Percentiles rank a stretch among this genome's conserved stretches.
Evolutionary conservation across 2,888 invertebrate genomes (phyloP).

Genomic region (Catonia carolina): DNA sequence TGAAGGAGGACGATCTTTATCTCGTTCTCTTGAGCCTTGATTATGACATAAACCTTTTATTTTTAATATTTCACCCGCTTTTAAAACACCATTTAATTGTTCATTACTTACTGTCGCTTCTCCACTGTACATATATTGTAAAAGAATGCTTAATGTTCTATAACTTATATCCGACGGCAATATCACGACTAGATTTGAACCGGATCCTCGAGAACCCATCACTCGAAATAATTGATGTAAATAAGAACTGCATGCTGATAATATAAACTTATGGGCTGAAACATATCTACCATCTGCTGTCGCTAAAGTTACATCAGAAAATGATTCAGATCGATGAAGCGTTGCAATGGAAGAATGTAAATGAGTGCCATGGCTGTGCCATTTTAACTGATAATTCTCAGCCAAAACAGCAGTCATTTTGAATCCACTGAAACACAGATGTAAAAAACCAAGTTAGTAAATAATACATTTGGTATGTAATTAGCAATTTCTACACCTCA

Average conservation of each 20-base stretch:
- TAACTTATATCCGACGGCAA: constrained; percentile 75
- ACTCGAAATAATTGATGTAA: constrained; percentile 50
- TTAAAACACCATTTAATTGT: constrained; percentile 69
- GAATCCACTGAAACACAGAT: too few relatives aligned
- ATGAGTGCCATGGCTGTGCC: constrained; percentile 79
- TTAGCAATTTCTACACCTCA: background rate
- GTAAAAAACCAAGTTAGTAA: constrained; percentile 10
- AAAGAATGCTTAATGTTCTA: constrained; percentile 69
- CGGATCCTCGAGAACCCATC: constrained; percentile 29
- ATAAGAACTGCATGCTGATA: constrained; percentile 72
- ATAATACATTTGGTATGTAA: background rate
- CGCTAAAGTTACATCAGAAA: constrained; percentile 73
- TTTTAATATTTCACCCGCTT: constrained; percentile 74
- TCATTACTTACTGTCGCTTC: constrained; percentile 81
- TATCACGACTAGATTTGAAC: constrained; percentile 50
- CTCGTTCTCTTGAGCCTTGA: constrained; percentile 29
- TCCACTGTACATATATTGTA: constrained; percentile 81
- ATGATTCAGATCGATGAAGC: constrained; percentile 68
- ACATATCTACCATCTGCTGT: constrained; percentile 73
- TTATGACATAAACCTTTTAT: constrained; percentile 74
- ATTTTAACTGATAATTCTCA: constrained; percentile 82
- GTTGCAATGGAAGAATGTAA: constrained; percentile 75
- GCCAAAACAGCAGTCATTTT: constrained; percentile 48
- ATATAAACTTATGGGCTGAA: constrained; percentile 75
- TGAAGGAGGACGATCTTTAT: background rate